These are phyloP conservation scores for Drosophila ogumai DNA, from an alignment of 1,140 invertebrate genomes.

Conservation along the genomic window DNA sequence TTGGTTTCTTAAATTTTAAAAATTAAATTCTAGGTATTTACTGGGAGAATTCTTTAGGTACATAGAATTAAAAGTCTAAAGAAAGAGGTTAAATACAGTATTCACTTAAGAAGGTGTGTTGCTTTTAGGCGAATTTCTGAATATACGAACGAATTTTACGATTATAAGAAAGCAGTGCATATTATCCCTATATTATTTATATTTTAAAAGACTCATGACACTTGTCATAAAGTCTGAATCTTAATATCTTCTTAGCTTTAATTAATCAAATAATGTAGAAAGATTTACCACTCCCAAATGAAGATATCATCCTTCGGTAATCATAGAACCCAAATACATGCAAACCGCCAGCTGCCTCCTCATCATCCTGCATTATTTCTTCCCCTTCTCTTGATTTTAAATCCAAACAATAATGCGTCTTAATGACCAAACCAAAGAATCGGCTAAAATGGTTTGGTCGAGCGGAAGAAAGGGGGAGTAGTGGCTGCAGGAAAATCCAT, in stretches of 20 bases:
- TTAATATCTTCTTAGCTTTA: background rate
- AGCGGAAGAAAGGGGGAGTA: constrained; percentile 5
- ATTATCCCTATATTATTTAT: background rate
- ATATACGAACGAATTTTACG: too few relatives aligned
- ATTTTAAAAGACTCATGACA: background rate
- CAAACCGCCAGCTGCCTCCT: constrained; percentile 25
- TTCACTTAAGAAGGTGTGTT: too few relatives aligned
- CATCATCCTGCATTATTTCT: background rate
- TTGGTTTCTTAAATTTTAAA: background rate
- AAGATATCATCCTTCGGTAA: constrained; percentile 63
- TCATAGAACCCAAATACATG: constrained; percentile 21
- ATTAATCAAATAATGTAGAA: constrained; percentile 4
- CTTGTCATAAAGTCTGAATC: background rate
- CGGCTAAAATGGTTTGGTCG: constrained; percentile 30
- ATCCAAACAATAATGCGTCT: constrained; percentile 61
- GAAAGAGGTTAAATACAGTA: too few relatives aligned
- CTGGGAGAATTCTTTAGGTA: too few relatives aligned
- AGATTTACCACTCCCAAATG: constrained; percentile 19
- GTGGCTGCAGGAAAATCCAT: constrained; percentile 22
- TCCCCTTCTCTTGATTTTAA: constrained; percentile 15
- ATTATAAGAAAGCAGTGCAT: too few relatives aligned
- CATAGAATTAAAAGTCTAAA: too few relatives aligned
- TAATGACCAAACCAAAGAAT: constrained; percentile 60
- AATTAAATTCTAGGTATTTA: too few relatives aligned
- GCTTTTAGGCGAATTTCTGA: too few relatives aligned